Conservation (phyloP, 2,888 invertebrate species). For the Alloplasta piceator region DNA sequence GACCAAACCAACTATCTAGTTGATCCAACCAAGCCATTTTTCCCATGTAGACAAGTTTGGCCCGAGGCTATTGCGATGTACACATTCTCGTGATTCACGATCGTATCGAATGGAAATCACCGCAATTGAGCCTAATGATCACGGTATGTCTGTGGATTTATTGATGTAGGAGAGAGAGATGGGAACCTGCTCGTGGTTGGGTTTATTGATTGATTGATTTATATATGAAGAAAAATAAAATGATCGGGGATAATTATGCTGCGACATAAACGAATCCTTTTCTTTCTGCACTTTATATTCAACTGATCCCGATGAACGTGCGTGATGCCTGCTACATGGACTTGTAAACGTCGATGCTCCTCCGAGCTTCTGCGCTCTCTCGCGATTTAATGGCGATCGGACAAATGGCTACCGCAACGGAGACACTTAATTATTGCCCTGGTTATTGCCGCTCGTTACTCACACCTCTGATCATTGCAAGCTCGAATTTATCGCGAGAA, state of each 20-base stretch:
- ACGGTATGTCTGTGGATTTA: not conserved
- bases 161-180: not conserved
- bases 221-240: not conserved
- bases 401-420: constrained; percentile 65
- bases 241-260: constrained; percentile 45
- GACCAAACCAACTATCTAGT: too few relatives aligned
- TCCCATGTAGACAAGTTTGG: constrained; percentile 35
- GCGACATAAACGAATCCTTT: constrained; percentile 45
- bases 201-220: constrained; percentile 38
- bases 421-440: constrained; percentile 64
- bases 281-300: constrained; percentile 32
- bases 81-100: constrained; percentile 13
- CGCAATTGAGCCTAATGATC: constrained; percentile 36
- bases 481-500: constrained; percentile 63
- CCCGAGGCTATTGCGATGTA: constrained; percentile 17
- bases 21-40: too few relatives aligned
- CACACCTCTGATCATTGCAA: constrained; percentile 59
- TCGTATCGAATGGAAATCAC: constrained; percentile 32
- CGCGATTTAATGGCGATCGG: constrained; percentile 58
- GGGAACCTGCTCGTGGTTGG: not conserved
- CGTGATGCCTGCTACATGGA: not conserved
- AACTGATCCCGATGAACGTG: not conserved
- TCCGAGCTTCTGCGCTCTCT: constrained; percentile 30
- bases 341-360: constrained; percentile 29
- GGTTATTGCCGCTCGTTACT: constrained; percentile 64